A percentile compares a stretch with the other conserved stretches of the same genome.
These are phyloP conservation scores for Acrocephalus arundinaceus DNA, from an alignment of 2,113 vertebrate species.

Conservation along the genomic window DNA sequence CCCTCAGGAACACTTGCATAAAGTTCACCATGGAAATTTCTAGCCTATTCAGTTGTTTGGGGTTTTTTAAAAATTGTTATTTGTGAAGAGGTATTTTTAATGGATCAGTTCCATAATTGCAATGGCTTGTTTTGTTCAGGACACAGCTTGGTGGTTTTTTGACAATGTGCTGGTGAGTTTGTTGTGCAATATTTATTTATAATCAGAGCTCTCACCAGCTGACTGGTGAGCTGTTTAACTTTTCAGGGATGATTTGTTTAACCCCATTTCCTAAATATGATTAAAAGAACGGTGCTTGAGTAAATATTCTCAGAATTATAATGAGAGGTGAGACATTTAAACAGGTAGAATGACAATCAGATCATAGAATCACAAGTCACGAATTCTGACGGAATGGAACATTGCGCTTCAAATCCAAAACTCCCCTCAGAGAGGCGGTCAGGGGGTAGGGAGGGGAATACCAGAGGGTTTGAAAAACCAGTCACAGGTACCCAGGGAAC, in stretches of 20 bases:
- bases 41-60: neutral
- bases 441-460: fast-evolving
- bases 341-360: neutral
- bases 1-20: neutral
- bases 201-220: neutral
- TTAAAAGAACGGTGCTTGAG: neutral
- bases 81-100: neutral
- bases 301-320: neutral
- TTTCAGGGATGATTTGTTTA: neutral
- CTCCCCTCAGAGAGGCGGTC: fast-evolving
- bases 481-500: neutral
- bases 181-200: neutral
- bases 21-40: neutral
- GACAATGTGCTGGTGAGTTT: neutral
- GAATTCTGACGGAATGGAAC: neutral
- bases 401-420: fast-evolving
- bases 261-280: neutral
- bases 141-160: neutral
- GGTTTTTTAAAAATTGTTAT: neutral
- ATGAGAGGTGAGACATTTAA: neutral
- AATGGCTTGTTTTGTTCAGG: neutral
- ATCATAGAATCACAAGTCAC: neutral
- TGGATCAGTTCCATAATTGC: neutral
- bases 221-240: neutral
- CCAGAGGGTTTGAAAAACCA: neutral